A percentile compares a stretch with the other conserved stretches of the same genome.
Conservation (phyloP, 1,140 invertebrate genomes). For the Phocides pigmalion region DNA sequence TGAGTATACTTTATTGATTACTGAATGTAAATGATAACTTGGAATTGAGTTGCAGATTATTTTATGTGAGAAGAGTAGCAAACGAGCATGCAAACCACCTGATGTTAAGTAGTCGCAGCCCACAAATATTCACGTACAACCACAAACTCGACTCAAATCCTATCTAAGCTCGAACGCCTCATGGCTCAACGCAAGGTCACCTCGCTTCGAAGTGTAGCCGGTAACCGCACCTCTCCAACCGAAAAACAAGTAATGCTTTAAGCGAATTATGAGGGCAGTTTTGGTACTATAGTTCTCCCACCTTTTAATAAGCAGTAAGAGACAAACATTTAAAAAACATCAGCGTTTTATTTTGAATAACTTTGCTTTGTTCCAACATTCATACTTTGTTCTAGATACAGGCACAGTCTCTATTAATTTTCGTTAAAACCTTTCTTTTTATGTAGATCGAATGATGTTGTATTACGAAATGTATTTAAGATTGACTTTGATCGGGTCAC, state of each 20-base stretch:
- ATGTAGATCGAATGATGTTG: conserved; percentile 31
- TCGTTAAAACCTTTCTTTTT: conserved; percentile 34
- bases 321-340: conserved; percentile 8
- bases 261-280: neutral
- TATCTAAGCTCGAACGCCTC: too few species aligned
- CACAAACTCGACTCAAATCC: too few species aligned
- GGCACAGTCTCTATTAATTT: conserved; percentile 27
- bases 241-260: too few species aligned
- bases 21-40: neutral
- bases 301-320: neutral
- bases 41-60: neutral
- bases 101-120: too few species aligned
- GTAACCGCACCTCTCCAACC: too few species aligned
- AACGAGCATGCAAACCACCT: too few species aligned
- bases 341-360: conserved; percentile 28
- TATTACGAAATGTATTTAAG: conserved; percentile 3
- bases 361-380: conserved; percentile 31
- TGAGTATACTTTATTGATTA: neutral
- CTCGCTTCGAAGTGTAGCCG: too few species aligned
- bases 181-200: too few species aligned
- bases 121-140: too few species aligned
- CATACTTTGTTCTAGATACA: conserved; percentile 36
- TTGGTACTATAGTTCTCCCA: neutral
- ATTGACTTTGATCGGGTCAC: too few species aligned
- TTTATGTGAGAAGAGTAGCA: too few species aligned